phyloP scores from a whole-genome alignment of 1,140 invertebrate species.

The Apis laboriosa region DNA sequence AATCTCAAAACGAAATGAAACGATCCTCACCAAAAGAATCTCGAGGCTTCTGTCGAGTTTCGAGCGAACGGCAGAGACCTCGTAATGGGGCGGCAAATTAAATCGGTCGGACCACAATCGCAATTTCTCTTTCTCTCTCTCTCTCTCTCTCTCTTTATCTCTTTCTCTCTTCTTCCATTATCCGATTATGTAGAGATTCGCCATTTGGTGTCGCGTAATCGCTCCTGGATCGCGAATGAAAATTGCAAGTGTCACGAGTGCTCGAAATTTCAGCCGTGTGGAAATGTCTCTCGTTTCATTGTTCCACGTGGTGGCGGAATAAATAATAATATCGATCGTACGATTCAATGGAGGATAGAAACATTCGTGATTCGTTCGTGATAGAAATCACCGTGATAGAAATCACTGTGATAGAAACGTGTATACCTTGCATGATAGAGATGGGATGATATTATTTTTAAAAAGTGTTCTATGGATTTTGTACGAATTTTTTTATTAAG shows the following conservation, averaged over 20 bases:
- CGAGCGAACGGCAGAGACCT: not conserved
- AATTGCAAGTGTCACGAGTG: constrained; percentile 16
- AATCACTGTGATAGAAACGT: no score
- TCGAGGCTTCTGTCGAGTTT: not conserved
- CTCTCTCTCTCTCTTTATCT: not conserved
- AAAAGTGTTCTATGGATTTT: no score
- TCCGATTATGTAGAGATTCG: constrained; percentile 43
- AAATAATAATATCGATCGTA: no score
- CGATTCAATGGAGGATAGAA: no score
- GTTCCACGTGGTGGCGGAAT: no score
- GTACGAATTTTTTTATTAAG: no score
- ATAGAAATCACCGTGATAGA: no score
- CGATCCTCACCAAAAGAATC: not conserved
- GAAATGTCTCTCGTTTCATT: no score
- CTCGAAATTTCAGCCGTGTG: not conserved
- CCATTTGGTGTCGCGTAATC: constrained; percentile 6
- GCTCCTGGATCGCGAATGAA: constrained; percentile 1
- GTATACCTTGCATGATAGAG: no score
- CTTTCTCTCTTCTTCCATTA: constrained; percentile 29
- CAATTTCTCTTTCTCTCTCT: not conserved
- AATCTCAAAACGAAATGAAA: not conserved
- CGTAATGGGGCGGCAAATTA: constrained; percentile 22
- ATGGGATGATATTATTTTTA: no score
- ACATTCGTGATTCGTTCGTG: no score
- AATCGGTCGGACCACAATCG: constrained; percentile 25